phyloP scores from a whole-genome alignment of 2,888 invertebrate genomes.

The Epinotia demarniana region DNA sequence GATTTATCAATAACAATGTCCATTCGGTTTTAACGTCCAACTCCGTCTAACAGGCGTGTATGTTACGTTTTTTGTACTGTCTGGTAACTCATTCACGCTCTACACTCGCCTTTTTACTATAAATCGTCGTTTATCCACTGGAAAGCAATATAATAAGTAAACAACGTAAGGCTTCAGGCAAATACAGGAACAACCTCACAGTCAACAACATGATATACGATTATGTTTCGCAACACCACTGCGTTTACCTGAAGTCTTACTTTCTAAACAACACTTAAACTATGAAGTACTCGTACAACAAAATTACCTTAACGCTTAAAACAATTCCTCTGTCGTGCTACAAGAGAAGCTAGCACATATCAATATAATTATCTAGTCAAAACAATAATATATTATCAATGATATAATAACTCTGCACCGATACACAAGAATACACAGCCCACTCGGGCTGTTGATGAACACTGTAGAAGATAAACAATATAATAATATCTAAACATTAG shows the following conservation, averaged over 20 bases:
- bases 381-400: slow-evolving; percentile 30
- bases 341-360: slow-evolving; percentile 21
- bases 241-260: slow-evolving; percentile 19
- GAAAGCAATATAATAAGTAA: slow-evolving; percentile 31
- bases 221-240: neutral
- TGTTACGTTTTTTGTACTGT: too few species aligned
- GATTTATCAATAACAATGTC: neutral
- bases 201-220: neutral
- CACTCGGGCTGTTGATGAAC: slow-evolving; percentile 18
- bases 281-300: slow-evolving; percentile 33
- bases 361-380: slow-evolving; percentile 23
- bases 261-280: slow-evolving; percentile 39
- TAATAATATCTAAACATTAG: slow-evolving; percentile 21
- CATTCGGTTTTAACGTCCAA: neutral
- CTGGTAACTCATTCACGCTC: too few species aligned
- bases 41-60: too few species aligned
- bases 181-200: neutral
- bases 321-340: slow-evolving; percentile 32
- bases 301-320: slow-evolving; percentile 32
- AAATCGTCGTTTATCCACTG: slow-evolving; percentile 26
- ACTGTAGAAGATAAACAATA: neutral
- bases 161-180: slow-evolving; percentile 14
- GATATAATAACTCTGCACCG: slow-evolving; percentile 19
- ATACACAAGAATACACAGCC: slow-evolving; percentile 2
- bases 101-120: too few species aligned